phyloP scores from a whole-genome alignment of 2,888 invertebrate species.

The Plutella xylostella region DNA sequence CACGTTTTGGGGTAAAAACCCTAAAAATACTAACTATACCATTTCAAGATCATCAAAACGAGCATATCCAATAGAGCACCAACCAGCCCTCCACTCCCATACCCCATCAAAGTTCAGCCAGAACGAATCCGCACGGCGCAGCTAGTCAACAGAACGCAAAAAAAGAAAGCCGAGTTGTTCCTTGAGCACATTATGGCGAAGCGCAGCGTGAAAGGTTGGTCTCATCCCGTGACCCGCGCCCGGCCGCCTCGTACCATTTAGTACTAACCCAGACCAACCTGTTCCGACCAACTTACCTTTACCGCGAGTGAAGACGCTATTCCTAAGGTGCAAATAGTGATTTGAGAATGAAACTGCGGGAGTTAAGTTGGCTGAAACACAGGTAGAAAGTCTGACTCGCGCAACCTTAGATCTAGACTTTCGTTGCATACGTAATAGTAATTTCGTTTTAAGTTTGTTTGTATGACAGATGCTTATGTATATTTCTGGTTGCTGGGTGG shows the following conservation, averaged over 20 bases:
- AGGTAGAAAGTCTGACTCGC: constrained; percentile 39
- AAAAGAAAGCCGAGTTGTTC: too few relatives aligned
- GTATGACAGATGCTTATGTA: too few relatives aligned
- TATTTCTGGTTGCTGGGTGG: too few relatives aligned
- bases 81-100: too few relatives aligned
- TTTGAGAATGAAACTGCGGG: neutral
- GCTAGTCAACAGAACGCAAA: too few relatives aligned
- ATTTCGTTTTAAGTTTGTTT: constrained; percentile 19
- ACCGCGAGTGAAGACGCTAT: neutral
- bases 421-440: constrained; percentile 21
- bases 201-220: constrained; percentile 64
- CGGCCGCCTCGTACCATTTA: constrained; percentile 39
- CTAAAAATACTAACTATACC: too few relatives aligned
- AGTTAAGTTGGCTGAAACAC: constrained; percentile 16
- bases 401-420: constrained; percentile 30
- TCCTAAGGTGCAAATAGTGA: neutral
- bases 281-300: neutral
- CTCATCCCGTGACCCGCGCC: constrained; percentile 64
- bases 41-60: too few relatives aligned
- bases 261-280: constrained; percentile 6
- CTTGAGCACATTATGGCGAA: constrained; percentile 42
- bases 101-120: too few relatives aligned
- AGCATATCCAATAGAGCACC: too few relatives aligned
- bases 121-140: too few relatives aligned
- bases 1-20: too few relatives aligned